phyloP scores from a whole-genome alignment of 2,113 vertebrate genomes.

The Mustelus asterias region DNA sequence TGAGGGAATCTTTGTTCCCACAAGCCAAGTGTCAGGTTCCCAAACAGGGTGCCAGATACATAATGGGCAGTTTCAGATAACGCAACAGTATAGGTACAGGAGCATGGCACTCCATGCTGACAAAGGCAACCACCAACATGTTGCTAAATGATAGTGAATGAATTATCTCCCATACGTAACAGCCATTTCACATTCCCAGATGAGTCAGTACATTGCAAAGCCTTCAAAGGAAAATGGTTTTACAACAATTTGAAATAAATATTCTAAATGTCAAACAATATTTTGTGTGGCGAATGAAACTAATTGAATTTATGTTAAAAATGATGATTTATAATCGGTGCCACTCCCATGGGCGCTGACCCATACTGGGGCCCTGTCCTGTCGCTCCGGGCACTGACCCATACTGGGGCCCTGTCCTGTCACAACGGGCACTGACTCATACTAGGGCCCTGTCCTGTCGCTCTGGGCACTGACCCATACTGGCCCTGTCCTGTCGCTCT shows the following conservation, averaged over 20 bases:
- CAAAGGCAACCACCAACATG: background rate
- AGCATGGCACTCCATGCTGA: background rate
- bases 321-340: too few species aligned
- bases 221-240: background rate
- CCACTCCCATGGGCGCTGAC: background rate
- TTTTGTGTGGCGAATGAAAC: background rate
- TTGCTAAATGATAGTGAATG: background rate
- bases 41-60: background rate
- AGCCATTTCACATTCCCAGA: background rate
- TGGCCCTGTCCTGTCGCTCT: too few species aligned
- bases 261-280: background rate
- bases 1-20: background rate
- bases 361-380: background rate
- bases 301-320: background rate
- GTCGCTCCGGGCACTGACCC: background rate
- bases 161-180: background rate
- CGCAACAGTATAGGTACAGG: background rate
- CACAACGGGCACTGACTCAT: background rate
- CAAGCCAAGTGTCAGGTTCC: background rate
- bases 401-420: background rate
- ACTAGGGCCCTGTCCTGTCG: background rate
- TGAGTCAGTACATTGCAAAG: background rate
- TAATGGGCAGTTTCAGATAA: background rate
- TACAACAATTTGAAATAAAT: background rate
- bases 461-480: too few species aligned